A percentile compares a stretch with the other conserved stretches of the same genome.
Evolutionary conservation across 2,888 invertebrate genomes (phyloP).

Genomic region (Drosophila multiciliata): DNA sequence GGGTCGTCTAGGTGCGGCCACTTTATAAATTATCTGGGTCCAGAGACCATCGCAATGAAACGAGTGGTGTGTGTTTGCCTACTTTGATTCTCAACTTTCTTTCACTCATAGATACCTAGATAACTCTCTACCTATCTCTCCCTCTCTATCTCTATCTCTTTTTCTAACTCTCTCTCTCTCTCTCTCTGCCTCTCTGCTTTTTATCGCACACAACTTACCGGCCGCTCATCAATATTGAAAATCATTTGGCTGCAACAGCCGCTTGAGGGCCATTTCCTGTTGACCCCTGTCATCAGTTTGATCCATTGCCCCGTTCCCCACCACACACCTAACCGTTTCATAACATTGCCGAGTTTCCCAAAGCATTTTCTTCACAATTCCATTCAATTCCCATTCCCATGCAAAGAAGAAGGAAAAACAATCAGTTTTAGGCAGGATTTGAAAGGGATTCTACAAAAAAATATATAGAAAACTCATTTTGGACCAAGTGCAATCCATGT

Average conservation of each 20-base stretch:
- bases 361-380: conserved; percentile 21
- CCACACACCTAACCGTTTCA: not conserved
- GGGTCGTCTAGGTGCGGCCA: conserved; percentile 28
- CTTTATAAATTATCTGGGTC: conserved; percentile 60
- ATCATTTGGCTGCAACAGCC: conserved; percentile 53
- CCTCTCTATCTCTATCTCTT: not conserved
- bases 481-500: not conserved
- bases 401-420: not conserved
- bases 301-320: not conserved
- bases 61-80: conserved; percentile 43
- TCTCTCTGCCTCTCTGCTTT: not conserved
- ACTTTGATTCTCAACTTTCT: conserved; percentile 38
- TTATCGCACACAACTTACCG: not conserved
- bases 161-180: not conserved
- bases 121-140: not conserved
- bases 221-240: conserved; percentile 74
- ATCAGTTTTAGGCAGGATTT: not conserved
- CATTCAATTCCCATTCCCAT: conserved; percentile 11
- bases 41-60: conserved; percentile 69
- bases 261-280: conserved; percentile 59
- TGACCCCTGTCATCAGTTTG: conserved; percentile 59
- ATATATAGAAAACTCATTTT: not conserved
- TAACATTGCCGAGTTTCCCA: conserved; percentile 12
- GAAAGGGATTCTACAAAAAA: not conserved
- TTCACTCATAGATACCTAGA: conserved; percentile 4